phyloP scores from a whole-genome alignment of 1,140 invertebrate genomes.

The Drosophila willistoni region DNA sequence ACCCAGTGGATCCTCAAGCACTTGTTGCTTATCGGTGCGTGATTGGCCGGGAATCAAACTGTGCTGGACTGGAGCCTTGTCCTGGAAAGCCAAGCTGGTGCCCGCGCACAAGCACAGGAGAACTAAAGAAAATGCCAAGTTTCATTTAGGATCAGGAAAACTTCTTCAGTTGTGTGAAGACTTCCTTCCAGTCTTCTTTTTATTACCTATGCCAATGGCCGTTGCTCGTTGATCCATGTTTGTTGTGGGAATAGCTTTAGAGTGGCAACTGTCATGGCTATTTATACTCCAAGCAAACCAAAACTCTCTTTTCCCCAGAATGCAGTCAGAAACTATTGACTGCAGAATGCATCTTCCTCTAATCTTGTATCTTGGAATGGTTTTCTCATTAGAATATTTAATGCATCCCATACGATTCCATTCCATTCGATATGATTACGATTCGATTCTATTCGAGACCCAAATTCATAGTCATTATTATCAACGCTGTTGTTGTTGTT shows the following conservation, averaged over 20 bases:
- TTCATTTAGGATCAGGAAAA: neutral
- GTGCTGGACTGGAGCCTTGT: constrained; percentile 57
- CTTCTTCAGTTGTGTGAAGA: neutral
- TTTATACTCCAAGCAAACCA: constrained; percentile 46
- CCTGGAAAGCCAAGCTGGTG: constrained; percentile 45
- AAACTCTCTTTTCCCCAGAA: neutral
- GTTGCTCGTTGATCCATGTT: constrained; percentile 42
- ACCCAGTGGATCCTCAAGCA: constrained; percentile 41
- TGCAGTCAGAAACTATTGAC: neutral
- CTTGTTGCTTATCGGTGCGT: constrained; percentile 56
- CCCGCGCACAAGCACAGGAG: constrained; percentile 44
- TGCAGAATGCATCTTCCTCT: constrained; percentile 46
- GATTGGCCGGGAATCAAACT: constrained; percentile 48
- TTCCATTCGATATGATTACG: constrained; percentile 31
- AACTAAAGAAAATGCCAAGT: constrained; percentile 25
- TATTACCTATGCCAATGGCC: constrained; percentile 43
- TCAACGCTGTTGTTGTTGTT: neutral
- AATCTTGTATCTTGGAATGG: constrained; percentile 36
- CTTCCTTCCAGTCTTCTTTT: neutral
- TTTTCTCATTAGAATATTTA: constrained; percentile 72
- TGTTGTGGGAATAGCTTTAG: constrained; percentile 25
- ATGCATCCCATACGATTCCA: constrained; percentile 36
- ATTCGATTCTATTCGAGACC: constrained; percentile 27
- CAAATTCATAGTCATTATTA: constrained; percentile 45
- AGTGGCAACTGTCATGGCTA: constrained; percentile 2